Evolutionary conservation across 2,113 vertebrate genomes (phyloP), one percentile per base, ranked within the genome.

Genomic region (Platichthys flesus): DNA sequence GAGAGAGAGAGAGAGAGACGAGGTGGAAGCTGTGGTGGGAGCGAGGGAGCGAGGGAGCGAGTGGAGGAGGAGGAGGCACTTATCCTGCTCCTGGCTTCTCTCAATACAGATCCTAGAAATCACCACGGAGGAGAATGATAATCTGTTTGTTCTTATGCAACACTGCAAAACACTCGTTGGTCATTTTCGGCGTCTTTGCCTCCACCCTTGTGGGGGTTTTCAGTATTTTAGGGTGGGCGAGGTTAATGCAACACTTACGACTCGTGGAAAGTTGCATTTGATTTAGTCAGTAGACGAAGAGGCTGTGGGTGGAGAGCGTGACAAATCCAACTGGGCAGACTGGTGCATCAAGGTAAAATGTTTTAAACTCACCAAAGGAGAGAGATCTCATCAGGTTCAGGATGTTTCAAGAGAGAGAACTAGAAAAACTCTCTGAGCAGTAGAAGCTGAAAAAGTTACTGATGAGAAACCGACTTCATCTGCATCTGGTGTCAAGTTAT

Each of bases 21-120:
- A 76, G 86, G 78, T 82, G 80, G 84, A 82, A 62, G 78, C 83
- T 83, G 78, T 76, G 75, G 60, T 79, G 67, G 60, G 59, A 59
- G 61, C 26, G 28, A 31, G 1, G 60, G 59, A 59, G 61, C 26
- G 57, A 31, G 1, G 62, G 62, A 64, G 56, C 60, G 69, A 71
- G 59, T 4, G 62, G 62, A 64, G 56, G 65, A 73, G 74, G 76
- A 71, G 51, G 62, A 63, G 73, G 63, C 73, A 54, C 82, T 86
- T 70, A 42, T 84, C 70, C 73, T 83, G 67, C 67, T 68, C 56
- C 42, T 67, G 51, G 62, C 59, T 81, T 79, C 16, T 83, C 40
- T 42, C 24, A 13, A 60, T 58, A 76, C 60, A 64, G 31, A 82
- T 79, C 57, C 56, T 64, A 59, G 75, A 81, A 75, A 65, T 14